Evolutionary conservation across 1,140 invertebrate genomes (phyloP), one percentile per base, ranked within the genome.

Genomic region (Potamilus streckersoni): DNA sequence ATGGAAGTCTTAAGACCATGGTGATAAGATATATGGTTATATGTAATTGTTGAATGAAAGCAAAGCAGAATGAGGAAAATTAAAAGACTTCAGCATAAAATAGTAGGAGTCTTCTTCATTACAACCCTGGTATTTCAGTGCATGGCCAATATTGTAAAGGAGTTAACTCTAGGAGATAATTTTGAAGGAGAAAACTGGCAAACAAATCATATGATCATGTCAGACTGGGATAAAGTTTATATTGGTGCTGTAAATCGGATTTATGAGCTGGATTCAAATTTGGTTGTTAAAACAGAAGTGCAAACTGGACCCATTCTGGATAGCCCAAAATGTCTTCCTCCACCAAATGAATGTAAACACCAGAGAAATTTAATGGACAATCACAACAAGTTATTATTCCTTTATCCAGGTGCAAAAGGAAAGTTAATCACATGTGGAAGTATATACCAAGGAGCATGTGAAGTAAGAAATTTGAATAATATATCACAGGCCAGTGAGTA

Each of bases 341-440:
- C 76, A n/a, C 72, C 73, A 16, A 66, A 61, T 67, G 79, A 71
- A 59, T 77, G 75, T 61, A 67, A 38, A 19, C 68, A 59, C 38
- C 27, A 64, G 17, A 77, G 61, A 69, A 59, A 49, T 56, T 12
- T 68, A 20, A 96, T 95, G 15, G 95, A 98, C 91, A 99, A 98
- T 91, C 94, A 96, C 78, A 99, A 99, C 91, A 99, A 98, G 90
- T 96, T 96, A 61, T 91, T 99, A 79, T 94, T 98, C 65, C 96
- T 98, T 80, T 96, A 98, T 91, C 95, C 96, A 85, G 94, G 94
- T 14, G 94, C 95, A 72, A 94, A 95, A 20, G 75, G 73, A 61
- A 92, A 95, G 65, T 91, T 99, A 31, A 96, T 99, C 79, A 94
- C 94, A 13, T 99, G 97, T 91, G 97, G 97, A 14, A 96, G 95